Conservation (phyloP, 2,113 vertebrate species). For the Rhinolophus ferrumequinum region DNA sequence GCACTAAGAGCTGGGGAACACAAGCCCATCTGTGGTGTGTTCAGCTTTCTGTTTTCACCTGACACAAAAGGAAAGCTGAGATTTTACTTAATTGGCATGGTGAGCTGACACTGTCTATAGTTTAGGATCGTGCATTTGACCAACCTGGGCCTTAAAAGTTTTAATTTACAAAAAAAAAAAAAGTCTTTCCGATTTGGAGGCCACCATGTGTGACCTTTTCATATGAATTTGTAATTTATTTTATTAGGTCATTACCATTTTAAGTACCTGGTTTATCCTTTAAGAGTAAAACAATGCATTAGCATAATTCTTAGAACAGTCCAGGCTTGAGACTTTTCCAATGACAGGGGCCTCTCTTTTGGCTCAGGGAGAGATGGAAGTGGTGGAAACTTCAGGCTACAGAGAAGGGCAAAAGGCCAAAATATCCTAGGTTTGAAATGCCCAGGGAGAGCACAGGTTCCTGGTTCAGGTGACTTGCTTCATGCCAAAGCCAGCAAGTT, state of each 20-base stretch:
- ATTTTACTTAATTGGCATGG: constrained; percentile 25
- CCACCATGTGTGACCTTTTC: background rate
- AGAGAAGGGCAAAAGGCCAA: background rate
- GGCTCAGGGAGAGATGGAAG: background rate
- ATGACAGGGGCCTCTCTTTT: background rate
- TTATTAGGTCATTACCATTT: constrained; percentile 20
- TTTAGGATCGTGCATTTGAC: background rate
- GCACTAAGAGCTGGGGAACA: background rate
- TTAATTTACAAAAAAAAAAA: background rate
- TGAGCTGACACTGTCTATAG: background rate
- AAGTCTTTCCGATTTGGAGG: background rate
- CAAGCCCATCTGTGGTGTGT: constrained; percentile 38
- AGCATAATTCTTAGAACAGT: constrained; percentile 38
- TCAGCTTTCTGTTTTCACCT: constrained; percentile 57
- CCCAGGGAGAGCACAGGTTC: background rate
- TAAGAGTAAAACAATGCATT: background rate
- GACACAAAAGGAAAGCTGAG: constrained; percentile 67
- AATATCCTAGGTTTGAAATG: background rate
- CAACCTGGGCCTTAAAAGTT: background rate
- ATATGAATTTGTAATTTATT: constrained; percentile 59
- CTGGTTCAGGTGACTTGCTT: constrained; percentile 28
- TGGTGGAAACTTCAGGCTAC: background rate
- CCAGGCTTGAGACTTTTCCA: background rate
- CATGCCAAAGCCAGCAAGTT: background rate
- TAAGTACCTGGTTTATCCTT: background rate